Evolutionary conservation across 1,140 invertebrate species (phyloP).

Genomic region (Psilanteris sp.): DNA sequence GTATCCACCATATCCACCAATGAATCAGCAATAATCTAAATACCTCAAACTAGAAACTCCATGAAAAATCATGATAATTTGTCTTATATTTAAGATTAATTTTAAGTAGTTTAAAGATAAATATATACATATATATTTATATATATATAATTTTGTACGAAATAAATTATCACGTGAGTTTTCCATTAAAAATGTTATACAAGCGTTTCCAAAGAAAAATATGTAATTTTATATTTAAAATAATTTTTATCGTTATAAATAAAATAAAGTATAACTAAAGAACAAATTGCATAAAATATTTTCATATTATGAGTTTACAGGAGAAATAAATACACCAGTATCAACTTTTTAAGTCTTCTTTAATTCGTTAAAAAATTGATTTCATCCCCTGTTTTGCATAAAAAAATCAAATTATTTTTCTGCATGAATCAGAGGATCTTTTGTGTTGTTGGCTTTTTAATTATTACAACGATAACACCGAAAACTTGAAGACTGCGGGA

Average conservation of each 20-base stretch:
- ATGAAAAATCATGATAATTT: constrained; percentile 16
- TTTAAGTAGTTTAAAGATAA: constrained; percentile 12
- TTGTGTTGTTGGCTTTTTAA: constrained; percentile 20
- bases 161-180: neutral
- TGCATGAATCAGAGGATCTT: no score
- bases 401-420: constrained; percentile 35
- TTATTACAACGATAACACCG: constrained; percentile 58
- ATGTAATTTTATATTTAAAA: constrained; percentile 41
- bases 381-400: constrained; percentile 32
- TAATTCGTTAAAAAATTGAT: constrained; percentile 60
- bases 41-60: constrained; percentile 32
- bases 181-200: constrained; percentile 4
- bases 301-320: neutral
- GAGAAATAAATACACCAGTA: neutral
- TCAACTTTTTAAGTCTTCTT: constrained; percentile 46
- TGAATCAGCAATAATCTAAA: constrained; percentile 1
- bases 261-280: no score
- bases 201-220: constrained; percentile 33
- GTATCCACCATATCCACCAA: constrained; percentile 1
- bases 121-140: constrained; percentile 12
- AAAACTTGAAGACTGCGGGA: constrained; percentile 50
- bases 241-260: no score
- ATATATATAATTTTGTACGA: constrained; percentile 27
- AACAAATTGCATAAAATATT: neutral
- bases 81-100: constrained; percentile 1